Conservation (phyloP, 2,888 invertebrate species). For the Nemotelus pantherinus region DNA sequence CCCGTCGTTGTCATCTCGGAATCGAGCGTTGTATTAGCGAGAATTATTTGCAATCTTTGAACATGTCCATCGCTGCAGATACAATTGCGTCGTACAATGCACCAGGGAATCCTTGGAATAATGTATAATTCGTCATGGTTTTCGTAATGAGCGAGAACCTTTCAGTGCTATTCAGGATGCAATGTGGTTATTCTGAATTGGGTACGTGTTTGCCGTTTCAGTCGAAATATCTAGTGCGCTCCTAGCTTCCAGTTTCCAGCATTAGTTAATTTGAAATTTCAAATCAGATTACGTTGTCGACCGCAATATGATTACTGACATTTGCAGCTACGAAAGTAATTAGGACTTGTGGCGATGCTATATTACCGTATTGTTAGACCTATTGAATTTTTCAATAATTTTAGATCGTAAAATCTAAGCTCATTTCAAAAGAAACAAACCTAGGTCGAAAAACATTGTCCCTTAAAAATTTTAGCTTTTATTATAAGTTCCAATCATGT, state of each 20-base stretch:
- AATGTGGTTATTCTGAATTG: slow-evolving; percentile 1
- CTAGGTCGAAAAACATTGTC: no score
- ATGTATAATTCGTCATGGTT: slow-evolving; percentile 30
- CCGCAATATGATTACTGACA: slow-evolving; percentile 12
- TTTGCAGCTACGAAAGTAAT: not conserved
- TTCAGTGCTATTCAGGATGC: slow-evolving; percentile 4
- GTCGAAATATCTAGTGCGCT: not conserved
- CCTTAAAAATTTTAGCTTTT: no score
- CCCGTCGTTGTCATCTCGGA: not conserved
- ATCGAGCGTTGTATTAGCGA: slow-evolving; percentile 12
- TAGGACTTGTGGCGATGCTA: no score
- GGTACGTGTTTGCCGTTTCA: not conserved
- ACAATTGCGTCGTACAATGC: slow-evolving; percentile 35
- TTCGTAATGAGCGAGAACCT: slow-evolving; percentile 19
- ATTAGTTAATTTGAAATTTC: not conserved
- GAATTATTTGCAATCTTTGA: slow-evolving; percentile 38
- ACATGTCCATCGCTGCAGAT: slow-evolving; percentile 34
- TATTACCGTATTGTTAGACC: no score
- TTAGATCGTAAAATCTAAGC: no score
- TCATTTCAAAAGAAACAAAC: no score
- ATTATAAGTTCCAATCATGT: no score
- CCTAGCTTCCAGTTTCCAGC: not conserved
- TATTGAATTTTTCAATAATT: no score
- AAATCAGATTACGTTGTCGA: slow-evolving; percentile 13
- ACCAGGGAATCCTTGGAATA: slow-evolving; percentile 26